A percentile compares a stretch with the other conserved stretches of the same genome.
These are phyloP conservation scores for Cheilosia soror DNA, from an alignment of 2,888 invertebrate genomes.

Conservation along the genomic window DNA sequence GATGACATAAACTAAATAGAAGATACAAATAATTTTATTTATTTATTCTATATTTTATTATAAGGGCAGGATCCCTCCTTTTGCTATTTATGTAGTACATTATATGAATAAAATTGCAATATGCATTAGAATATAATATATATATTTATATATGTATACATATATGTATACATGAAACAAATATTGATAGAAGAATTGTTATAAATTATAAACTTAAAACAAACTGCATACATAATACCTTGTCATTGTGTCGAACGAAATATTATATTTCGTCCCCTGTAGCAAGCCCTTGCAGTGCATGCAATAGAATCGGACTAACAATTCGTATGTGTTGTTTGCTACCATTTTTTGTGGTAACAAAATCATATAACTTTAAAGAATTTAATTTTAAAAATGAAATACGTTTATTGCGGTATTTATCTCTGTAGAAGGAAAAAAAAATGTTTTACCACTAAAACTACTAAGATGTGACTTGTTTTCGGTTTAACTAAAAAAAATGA, in stretches of 20 bases:
- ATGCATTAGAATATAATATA: slow-evolving; percentile 64
- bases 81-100: slow-evolving; percentile 75
- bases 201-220: slow-evolving; percentile 56
- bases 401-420: slow-evolving; percentile 24
- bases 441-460: slow-evolving; percentile 52
- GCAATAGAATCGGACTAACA: slow-evolving; percentile 55
- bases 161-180: slow-evolving; percentile 49
- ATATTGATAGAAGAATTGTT: slow-evolving; percentile 64
- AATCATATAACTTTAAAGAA: slow-evolving; percentile 41
- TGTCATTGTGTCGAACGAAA: slow-evolving; percentile 61
- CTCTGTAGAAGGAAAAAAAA: slow-evolving; percentile 51
- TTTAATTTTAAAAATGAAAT: slow-evolving; percentile 11
- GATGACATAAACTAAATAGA: slow-evolving; percentile 57
- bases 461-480: slow-evolving; percentile 42
- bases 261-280: slow-evolving; percentile 35
- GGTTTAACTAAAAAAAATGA: not conserved
- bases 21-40: slow-evolving; percentile 73
- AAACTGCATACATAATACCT: slow-evolving; percentile 44
- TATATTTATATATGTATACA: slow-evolving; percentile 47
- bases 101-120: slow-evolving; percentile 69
- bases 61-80: slow-evolving; percentile 76
- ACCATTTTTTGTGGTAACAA: slow-evolving; percentile 67
- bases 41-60: slow-evolving; percentile 76
- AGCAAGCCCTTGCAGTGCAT: slow-evolving; percentile 46
- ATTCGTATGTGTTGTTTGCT: slow-evolving; percentile 29